A percentile compares a stretch with the other conserved stretches of the same genome.
Conservation (phyloP, 2,797 vertebrate species). For the Halcyon leucocephala region DNA sequence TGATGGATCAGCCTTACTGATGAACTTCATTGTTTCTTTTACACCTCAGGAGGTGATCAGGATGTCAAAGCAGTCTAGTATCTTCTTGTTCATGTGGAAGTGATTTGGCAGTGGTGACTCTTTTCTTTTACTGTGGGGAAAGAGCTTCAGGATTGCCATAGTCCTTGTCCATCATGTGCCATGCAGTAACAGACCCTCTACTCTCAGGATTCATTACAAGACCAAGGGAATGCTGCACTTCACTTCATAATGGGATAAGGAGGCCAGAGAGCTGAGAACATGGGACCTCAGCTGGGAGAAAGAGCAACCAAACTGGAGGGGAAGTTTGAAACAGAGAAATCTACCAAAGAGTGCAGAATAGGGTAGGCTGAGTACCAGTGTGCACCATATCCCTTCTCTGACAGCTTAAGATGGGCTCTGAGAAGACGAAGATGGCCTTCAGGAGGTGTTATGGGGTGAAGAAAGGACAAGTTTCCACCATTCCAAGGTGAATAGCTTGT, state of each 20-base stretch:
- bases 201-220: not conserved
- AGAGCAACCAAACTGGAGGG: not conserved
- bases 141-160: not conserved
- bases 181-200: not conserved
- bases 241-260: not conserved
- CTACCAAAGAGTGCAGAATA: too few species aligned
- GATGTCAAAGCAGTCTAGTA: not conserved
- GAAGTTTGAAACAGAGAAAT: not conserved
- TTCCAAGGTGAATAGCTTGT: not conserved
- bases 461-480: not conserved
- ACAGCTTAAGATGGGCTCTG: not conserved
- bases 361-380: not conserved
- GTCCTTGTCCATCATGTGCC: not conserved
- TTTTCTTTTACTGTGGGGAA: not conserved
- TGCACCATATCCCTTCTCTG: not conserved
- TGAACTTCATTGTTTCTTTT: not conserved
- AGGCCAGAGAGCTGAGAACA: not conserved
- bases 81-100: not conserved
- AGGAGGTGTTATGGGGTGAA: not conserved
- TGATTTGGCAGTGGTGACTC: not conserved
- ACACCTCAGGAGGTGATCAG: accelerated
- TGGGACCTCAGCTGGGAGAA: not conserved
- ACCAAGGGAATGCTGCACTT: not conserved
- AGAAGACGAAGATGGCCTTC: not conserved
- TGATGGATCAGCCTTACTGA: not conserved